Base-by-base conservation (phyloP, 2,113 vertebrate species). In the Epinephelus cyanopodus region DNA sequence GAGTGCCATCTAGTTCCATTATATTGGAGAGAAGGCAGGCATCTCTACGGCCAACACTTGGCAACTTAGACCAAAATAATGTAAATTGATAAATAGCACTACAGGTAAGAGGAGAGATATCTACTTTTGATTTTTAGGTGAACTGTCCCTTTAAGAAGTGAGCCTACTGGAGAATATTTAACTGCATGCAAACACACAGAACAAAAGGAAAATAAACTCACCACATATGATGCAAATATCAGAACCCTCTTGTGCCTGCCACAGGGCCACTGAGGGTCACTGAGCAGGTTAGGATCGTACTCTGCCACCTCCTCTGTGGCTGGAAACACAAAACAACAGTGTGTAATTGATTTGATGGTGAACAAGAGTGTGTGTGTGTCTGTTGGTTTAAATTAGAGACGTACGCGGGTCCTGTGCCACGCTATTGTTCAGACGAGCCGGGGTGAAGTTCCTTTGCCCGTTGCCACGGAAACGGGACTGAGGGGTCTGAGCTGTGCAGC, bases 211-310 rank as follows among this genome's bases (percentile, higher is more conserved):
- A 11, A 39, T 7, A 9, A 56, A 56, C n/a, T 6, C 93, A 98
- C 97, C 98, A 99, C 97, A 79, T 99, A 98, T 0, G 98, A 99
- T 2, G 97, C 96, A 71, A 99, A 99, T 92, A 98, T 98, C 58
- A 99, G 97, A 71, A 99, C 98, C 13, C 98, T 95, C 89, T 99
- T 99, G 86, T 99, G 98, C 87, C 98, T 97, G 78, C 98, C 98
- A 54, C 98, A 99, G 19, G 98, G 98, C 98, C 98, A 99, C 75
- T 97, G 98, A 0, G 98, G 98, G 91, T 99, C 98, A 45, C 98
- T 98, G 83, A 99, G 95, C 62, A 99, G 93, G 93, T 99, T 94
- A 3, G 98, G 98, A 85, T 99, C 97, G 21, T 99, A 99, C 58
- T 99, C 98, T 2, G 85, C 15, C 0, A 91, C 45, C 18, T 96